Percentiles rank a stretch among this genome's conserved stretches.
Conservation (phyloP, 1,140 invertebrate genomes). For the Drosophila parvula region DNA sequence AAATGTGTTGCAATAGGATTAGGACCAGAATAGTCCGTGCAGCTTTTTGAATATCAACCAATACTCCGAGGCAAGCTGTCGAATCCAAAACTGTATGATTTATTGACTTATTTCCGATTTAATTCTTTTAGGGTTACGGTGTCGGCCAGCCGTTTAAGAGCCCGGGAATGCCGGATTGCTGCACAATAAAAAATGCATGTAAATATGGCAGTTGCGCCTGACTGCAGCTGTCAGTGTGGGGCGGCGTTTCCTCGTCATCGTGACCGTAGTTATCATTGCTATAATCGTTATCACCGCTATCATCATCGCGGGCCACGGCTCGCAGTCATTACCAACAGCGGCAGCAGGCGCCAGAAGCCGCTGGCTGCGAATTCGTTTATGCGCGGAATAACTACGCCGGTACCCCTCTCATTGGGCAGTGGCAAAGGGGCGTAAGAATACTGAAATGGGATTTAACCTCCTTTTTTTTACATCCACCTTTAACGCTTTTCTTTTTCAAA, state of each 20-base stretch:
- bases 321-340: constrained; percentile 43
- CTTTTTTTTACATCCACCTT: not conserved
- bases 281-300: constrained; percentile 23
- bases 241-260: constrained; percentile 17
- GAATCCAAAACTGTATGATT: constrained; percentile 1
- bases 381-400: constrained; percentile 33
- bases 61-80: too few species aligned
- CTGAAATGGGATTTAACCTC: not conserved
- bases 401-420: not conserved
- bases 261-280: constrained; percentile 8
- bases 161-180: constrained; percentile 7
- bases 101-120: constrained; percentile 7
- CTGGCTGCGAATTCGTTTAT: constrained; percentile 62
- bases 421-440: not conserved
- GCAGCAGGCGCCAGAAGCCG: constrained; percentile 38
- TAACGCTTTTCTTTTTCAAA: not conserved
- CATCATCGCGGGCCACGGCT: constrained; percentile 38
- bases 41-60: not conserved
- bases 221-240: constrained; percentile 6
- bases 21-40: not conserved
- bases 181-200: constrained; percentile 14
- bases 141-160: not conserved
- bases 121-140: not conserved
- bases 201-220: constrained; percentile 26
- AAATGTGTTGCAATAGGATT: constrained; percentile 22